Evolutionary conservation across 2,113 vertebrate species (phyloP).

Genomic region (Sylvilagus bachmani): DNA sequence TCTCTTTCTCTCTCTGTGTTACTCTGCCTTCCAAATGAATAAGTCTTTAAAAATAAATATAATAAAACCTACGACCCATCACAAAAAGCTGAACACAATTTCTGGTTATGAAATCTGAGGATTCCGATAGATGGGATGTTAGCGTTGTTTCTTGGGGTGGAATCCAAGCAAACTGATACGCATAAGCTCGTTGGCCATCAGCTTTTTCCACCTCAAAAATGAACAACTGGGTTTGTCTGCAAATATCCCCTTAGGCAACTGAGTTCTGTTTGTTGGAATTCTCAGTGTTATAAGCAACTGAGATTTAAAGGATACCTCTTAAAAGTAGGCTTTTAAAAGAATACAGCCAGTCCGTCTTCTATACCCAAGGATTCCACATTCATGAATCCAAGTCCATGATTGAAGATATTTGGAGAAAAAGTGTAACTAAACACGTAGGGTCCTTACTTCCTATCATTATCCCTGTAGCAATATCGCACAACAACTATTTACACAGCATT

Average conservation of each 20-base stretch:
- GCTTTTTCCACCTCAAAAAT: constrained; percentile 23
- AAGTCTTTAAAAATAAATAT: neutral
- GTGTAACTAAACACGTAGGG: neutral
- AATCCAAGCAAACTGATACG: neutral
- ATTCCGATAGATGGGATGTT: neutral
- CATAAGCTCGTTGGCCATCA: neutral
- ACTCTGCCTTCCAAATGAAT: too few species aligned
- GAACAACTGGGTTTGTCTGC: constrained; percentile 11
- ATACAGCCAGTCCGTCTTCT: neutral
- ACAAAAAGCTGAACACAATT: neutral
- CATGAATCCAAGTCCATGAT: neutral
- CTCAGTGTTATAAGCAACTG: neutral
- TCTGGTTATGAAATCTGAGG: neutral
- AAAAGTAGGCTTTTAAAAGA: constrained; percentile 40
- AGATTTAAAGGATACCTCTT: constrained; percentile 51
- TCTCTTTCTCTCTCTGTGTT: too few species aligned
- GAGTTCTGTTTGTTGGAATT: constrained; percentile 30
- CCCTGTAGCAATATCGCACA: neutral
- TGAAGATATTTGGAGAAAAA: neutral
- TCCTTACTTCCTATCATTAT: neutral
- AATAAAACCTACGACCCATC: neutral
- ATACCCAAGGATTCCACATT: neutral
- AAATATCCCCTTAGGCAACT: neutral
- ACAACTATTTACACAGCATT: neutral
- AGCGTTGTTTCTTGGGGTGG: neutral